These are phyloP conservation scores for Crotalus horridus DNA, from an alignment of 2,113 vertebrate genomes.

Conservation along the genomic window DNA sequence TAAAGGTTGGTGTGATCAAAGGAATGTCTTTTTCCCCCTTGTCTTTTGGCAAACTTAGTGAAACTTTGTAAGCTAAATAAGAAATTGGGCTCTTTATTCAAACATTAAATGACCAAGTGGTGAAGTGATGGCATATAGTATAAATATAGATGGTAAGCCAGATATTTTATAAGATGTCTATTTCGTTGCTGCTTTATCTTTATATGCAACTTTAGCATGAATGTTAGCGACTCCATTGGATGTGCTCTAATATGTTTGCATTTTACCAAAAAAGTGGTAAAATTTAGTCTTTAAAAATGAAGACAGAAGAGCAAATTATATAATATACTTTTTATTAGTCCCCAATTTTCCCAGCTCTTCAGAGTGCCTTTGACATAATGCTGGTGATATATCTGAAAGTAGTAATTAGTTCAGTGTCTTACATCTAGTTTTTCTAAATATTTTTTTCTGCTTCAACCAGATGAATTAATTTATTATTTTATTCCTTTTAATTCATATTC, in stretches of 20 bases:
- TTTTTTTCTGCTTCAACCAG: not conserved
- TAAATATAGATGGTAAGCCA: conserved; percentile 11
- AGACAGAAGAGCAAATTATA: not conserved
- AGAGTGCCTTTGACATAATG: not conserved
- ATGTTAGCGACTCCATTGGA: not conserved
- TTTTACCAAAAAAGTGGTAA: not conserved
- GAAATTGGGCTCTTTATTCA: conserved; percentile 36
- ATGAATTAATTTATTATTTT: not conserved
- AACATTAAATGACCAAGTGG: conserved; percentile 11
- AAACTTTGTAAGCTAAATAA: conserved; percentile 63
- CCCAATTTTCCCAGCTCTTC: not conserved
- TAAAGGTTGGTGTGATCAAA: conserved; percentile 24
- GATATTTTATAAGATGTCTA: conserved; percentile 1
- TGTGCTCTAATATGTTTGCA: not conserved
- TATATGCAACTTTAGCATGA: not conserved
- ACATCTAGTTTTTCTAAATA: not conserved
- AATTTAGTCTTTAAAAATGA: not conserved
- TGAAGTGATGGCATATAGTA: conserved; percentile 24
- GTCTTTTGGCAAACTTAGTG: conserved; percentile 16
- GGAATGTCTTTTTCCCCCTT: not conserved
- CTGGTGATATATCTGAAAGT: not conserved
- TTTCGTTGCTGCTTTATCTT: conserved; percentile 9
- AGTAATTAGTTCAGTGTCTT: not conserved
- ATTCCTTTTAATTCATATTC: not conserved
- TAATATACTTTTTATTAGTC: not conserved